phyloP scores from a whole-genome alignment of 2,113 vertebrate genomes.

The rabbit (Oryctolagus cuniculus) region mOryCun1.1 NC_091440.1:73257501-73258000 shows the following conservation, averaged over 20 bases:
- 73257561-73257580: neutral
- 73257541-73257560: neutral
- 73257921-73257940: neutral
- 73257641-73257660: fast-evolving
- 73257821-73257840: neutral
- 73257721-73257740: neutral
- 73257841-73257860: neutral
- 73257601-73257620: neutral
- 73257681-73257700: neutral
- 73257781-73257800: slow-evolving; percentile 10
- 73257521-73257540: neutral
- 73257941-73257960: slow-evolving; percentile 33
- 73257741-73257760: neutral
- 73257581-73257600: neutral
- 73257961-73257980: neutral
- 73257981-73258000: slow-evolving; percentile 24
- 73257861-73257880: neutral
- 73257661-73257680: neutral
- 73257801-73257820: neutral
- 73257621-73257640: neutral
- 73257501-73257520: neutral
- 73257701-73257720: neutral
- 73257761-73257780: neutral
- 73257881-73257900: slow-evolving; percentile 41
- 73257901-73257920: slow-evolving; percentile 26